Evolutionary conservation across 2,797 vertebrate genomes (phyloP).

Genomic region (Echeneis naucrates): DNA sequence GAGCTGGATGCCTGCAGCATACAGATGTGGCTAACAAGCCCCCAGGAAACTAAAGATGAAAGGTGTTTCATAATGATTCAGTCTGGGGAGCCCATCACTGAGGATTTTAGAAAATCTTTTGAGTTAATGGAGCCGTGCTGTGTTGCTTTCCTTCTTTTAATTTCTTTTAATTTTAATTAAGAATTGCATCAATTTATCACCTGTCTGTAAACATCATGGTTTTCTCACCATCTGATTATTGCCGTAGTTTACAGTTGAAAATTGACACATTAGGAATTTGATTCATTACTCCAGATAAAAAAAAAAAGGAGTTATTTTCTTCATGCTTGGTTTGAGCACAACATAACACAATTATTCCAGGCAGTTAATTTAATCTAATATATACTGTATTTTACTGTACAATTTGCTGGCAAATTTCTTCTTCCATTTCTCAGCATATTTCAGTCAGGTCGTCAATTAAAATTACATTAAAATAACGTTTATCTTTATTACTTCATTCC

Average conservation of each 20-base stretch:
- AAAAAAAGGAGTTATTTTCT: constrained; percentile 1
- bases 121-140: constrained; percentile 43
- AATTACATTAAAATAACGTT: constrained; percentile 21
- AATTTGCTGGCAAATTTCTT: constrained; percentile 32
- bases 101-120: constrained; percentile 31
- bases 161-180: no score
- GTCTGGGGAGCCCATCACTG: constrained; percentile 33
- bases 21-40: constrained; percentile 60
- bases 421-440: constrained; percentile 3
- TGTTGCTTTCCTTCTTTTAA: constrained; percentile 22
- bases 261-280: not conserved
- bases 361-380: constrained; percentile 11
- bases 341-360: not conserved
- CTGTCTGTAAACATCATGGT: constrained; percentile 36
- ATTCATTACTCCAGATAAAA: not conserved
- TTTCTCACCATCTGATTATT: constrained; percentile 17
- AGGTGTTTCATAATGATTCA: constrained; percentile 50
- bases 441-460: constrained; percentile 2
- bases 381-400: constrained; percentile 16
- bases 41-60: constrained; percentile 41
- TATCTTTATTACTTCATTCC: constrained; percentile 1
- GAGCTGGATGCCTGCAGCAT: constrained; percentile 43
- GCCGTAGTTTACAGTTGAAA: not conserved
- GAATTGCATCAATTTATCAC: constrained; percentile 20
- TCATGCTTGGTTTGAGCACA: not conserved